Evolutionary conservation across 2,113 vertebrate genomes (phyloP).

Genomic region (Oreochromis tanganicae): DNA sequence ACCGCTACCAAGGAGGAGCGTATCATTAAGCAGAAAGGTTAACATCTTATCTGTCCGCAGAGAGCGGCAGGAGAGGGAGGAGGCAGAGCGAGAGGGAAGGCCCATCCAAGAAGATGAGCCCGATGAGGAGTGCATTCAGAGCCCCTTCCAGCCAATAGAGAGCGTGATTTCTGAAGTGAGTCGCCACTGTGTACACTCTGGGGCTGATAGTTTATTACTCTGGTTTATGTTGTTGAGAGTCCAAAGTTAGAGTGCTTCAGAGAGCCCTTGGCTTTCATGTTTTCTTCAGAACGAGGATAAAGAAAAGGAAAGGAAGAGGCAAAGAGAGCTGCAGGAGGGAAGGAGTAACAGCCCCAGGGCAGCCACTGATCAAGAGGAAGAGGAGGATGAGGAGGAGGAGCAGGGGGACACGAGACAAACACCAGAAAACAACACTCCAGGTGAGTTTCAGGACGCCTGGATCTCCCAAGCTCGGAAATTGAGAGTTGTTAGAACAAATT

Average conservation of each 20-base stretch:
- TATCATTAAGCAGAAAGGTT: neutral
- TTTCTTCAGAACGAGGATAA: slow-evolving; percentile 78
- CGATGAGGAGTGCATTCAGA: slow-evolving; percentile 65
- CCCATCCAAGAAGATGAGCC: slow-evolving; percentile 61
- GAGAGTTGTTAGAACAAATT: neutral
- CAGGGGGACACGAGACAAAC: slow-evolving; percentile 69
- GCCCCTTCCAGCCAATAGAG: slow-evolving; percentile 87
- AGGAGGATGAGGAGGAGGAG: slow-evolving; percentile 67
- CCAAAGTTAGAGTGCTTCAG: neutral
- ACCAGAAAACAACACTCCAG: slow-evolving; percentile 71
- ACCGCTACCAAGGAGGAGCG: neutral
- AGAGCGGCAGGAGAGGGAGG: slow-evolving; percentile 76
- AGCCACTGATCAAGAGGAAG: slow-evolving; percentile 61
- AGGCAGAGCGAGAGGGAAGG: slow-evolving; percentile 71
- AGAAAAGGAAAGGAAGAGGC: slow-evolving; percentile 73
- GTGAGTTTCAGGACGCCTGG: slow-evolving; percentile 33
- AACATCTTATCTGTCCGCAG: slow-evolving; percentile 39
- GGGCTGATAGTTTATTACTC: neutral
- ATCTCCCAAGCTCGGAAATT: neutral
- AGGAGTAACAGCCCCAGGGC: slow-evolving; percentile 35
- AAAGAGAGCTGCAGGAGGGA: slow-evolving; percentile 34
- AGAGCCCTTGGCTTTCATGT: neutral
- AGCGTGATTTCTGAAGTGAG: slow-evolving; percentile 80
- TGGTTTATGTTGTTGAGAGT: neutral
- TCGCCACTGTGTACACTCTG: neutral